Evolutionary conservation across 2,888 invertebrate species (phyloP).

Genomic region (Xestia ashworthii): DNA sequence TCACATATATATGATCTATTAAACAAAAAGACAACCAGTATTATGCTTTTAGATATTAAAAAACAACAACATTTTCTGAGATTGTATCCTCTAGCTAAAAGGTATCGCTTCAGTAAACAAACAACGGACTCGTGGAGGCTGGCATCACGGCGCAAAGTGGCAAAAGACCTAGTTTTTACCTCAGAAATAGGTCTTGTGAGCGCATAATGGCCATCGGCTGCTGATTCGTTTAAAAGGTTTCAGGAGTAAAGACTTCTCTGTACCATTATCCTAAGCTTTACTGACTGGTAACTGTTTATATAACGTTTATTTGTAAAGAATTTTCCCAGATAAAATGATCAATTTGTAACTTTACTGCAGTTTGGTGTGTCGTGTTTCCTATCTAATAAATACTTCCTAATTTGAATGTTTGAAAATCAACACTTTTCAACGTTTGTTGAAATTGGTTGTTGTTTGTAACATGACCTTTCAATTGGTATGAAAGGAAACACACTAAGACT

Average conservation of each 20-base stretch:
- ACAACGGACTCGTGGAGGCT: slow-evolving; percentile 67
- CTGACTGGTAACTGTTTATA: slow-evolving; percentile 26
- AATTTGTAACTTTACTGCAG: not conserved
- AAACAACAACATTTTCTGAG: slow-evolving; percentile 40
- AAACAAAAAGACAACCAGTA: not conserved
- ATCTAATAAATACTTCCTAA: not conserved
- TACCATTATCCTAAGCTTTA: slow-evolving; percentile 54
- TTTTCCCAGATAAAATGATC: not conserved
- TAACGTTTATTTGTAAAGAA: not conserved
- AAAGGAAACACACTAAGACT: too few species aligned
- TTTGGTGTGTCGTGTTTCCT: not conserved
- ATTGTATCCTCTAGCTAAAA: slow-evolving; percentile 73
- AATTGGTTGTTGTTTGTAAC: not conserved
- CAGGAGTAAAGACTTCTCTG: slow-evolving; percentile 66
- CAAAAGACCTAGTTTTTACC: slow-evolving; percentile 67
- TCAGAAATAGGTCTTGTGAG: slow-evolving; percentile 69
- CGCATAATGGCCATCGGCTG: slow-evolving; percentile 70
- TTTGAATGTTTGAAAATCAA: slow-evolving; percentile 13
- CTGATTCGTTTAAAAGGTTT: slow-evolving; percentile 76
- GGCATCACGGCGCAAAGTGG: slow-evolving; percentile 62
- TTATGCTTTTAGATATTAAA: slow-evolving; percentile 22
- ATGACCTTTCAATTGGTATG: slow-evolving; percentile 1
- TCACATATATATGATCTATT: not conserved
- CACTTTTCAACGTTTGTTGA: not conserved
- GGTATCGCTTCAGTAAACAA: slow-evolving; percentile 75